A percentile compares a stretch with the other conserved stretches of the same genome.
Conservation (phyloP, 2,797 vertebrate species). For the Sebastes iracundus region DNA sequence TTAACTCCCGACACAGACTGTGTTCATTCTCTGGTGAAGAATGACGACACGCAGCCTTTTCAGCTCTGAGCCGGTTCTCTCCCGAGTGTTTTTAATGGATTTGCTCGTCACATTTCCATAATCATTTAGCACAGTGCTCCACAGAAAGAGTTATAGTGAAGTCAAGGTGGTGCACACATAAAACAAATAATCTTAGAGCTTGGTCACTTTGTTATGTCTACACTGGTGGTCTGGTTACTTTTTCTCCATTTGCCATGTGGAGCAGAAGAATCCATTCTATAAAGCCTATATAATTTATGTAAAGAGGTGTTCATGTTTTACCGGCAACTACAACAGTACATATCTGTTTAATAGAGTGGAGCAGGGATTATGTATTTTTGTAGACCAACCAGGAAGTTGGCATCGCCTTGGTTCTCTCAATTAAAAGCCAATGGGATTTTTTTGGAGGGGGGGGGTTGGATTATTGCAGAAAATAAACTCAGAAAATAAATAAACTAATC, state of each 20-base stretch:
- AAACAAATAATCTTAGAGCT: not conserved
- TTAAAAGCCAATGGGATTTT: too few relatives aligned
- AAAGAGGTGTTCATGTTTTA: too few relatives aligned
- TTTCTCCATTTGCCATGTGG: not conserved
- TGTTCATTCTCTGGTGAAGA: not conserved
- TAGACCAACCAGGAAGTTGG: too few relatives aligned
- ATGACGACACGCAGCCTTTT: not conserved
- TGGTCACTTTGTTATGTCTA: not conserved
- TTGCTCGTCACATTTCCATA: conserved; percentile 1
- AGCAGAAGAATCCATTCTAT: not conserved
- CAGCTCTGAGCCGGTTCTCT: not conserved
- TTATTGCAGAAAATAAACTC: too few relatives aligned
- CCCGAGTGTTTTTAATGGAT: conserved; percentile 5
- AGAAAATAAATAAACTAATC: too few relatives aligned
- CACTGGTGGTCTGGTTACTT: not conserved
- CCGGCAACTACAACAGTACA: too few relatives aligned
- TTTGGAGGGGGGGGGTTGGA: too few relatives aligned
- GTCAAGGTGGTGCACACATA: not conserved
- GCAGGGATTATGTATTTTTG: too few relatives aligned
- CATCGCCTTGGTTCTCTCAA: too few relatives aligned
- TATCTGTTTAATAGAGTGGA: too few relatives aligned
- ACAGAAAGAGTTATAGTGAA: not conserved
- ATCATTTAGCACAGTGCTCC: not conserved
- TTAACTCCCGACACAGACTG: not conserved
- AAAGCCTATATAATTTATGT: too few relatives aligned